These are phyloP conservation scores for Eretmochelys imbricata DNA, from an alignment of 2,113 vertebrate genomes.

Conservation along the genomic window DNA sequence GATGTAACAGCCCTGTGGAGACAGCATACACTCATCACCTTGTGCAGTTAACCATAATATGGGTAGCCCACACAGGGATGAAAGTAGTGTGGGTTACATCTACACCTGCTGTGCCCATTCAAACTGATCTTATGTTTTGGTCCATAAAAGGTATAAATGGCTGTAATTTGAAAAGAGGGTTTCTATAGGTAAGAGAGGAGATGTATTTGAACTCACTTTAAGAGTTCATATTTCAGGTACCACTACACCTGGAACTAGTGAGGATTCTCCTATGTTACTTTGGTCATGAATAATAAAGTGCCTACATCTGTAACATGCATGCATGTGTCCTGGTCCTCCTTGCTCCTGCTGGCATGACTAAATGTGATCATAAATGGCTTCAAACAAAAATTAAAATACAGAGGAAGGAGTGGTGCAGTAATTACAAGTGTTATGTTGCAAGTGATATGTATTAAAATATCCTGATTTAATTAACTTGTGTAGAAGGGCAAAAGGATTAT, in stretches of 20 bases:
- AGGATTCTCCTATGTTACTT: neutral
- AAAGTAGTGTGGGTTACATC: neutral
- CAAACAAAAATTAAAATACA: neutral
- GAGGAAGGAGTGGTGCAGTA: neutral
- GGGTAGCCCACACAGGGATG: neutral
- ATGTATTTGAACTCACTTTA: neutral
- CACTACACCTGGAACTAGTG: neutral
- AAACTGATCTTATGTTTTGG: neutral
- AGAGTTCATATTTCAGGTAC: neutral
- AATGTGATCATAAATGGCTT: neutral
- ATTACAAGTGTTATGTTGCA: neutral
- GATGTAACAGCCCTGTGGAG: neutral
- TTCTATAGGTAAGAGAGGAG: neutral
- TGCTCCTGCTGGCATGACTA: neutral
- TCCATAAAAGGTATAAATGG: neutral
- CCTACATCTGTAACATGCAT: neutral
- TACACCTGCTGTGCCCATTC: neutral
- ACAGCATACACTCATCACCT: neutral
- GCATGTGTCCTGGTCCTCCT: neutral
- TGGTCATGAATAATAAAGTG: neutral
- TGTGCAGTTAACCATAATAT: neutral
- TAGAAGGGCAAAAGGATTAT: constrained; percentile 19
- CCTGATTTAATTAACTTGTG: constrained; percentile 41
- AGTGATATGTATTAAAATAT: neutral
- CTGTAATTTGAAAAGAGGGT: neutral